Evolutionary conservation across 2,888 invertebrate species (phyloP).

Genomic region (Ceraclea dissimilis): DNA sequence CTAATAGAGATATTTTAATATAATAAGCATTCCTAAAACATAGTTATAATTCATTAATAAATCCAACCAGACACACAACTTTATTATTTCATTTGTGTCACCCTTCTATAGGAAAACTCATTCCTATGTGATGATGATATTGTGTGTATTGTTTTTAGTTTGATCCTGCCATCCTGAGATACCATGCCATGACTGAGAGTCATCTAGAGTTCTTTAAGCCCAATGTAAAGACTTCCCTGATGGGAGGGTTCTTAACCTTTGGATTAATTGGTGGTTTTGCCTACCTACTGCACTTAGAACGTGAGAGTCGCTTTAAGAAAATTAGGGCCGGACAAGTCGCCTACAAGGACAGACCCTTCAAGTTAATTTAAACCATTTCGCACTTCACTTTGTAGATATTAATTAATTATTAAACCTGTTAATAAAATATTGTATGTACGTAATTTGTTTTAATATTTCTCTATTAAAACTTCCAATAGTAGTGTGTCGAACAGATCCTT

Average conservation of each 20-base stretch:
- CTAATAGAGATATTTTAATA: no score
- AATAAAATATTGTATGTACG: not conserved
- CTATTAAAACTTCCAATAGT: no score
- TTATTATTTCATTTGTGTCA: no score
- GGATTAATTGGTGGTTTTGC: conserved; percentile 50
- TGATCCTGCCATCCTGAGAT: conserved; percentile 71
- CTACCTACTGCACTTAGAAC: conserved; percentile 46
- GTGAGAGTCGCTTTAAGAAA: conserved; percentile 47
- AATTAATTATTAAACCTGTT: not conserved
- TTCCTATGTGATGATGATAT: no score
- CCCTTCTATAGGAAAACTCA: no score
- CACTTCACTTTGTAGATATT: conserved; percentile 3
- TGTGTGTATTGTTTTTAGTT: no score
- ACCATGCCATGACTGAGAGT: conserved; percentile 60
- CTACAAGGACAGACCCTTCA: conserved; percentile 66
- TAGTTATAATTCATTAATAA: no score
- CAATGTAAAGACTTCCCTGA: conserved; percentile 47
- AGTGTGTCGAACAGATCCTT: no score
- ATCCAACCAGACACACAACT: no score
- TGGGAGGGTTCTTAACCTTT: conserved; percentile 46
- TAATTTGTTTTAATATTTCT: no score
- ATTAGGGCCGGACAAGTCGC: conserved; percentile 65
- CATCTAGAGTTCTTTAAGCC: conserved; percentile 61
- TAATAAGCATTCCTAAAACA: no score
- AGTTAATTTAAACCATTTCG: conserved; percentile 43